Base-by-base conservation (phyloP, 2,888 invertebrate species). In the Pilophorus perplexus region DNA sequence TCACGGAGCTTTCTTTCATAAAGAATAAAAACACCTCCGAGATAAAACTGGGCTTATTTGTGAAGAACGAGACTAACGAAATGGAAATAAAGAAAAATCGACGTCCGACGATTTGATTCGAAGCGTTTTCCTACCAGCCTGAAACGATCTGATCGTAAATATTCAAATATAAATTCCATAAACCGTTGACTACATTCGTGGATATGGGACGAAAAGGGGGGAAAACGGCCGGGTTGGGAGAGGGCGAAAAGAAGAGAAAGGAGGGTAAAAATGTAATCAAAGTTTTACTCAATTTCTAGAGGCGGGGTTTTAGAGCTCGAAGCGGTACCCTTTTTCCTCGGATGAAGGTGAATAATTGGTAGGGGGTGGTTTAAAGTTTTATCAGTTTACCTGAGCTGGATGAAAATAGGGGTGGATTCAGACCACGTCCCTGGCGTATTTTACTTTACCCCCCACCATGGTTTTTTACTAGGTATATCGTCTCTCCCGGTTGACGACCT, bases 281-380 rank as follows among this genome's bases (percentile, higher is more conserved):
- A 48, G 33, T 64, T 62, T 64, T 64, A 64, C 57, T 22, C 40
- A 57, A 57, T 40, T 57, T 40, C 55, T 37, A 23, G 42, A 42
- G 38, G 38, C 37, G 57, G 18, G 40, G 10, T 57, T 57, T 57
- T 57, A 38, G 57, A 57, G 38, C 37, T 18, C 18, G 1, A 12
- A n/a, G 57, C 57, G 38, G 10, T 23, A 2, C 57, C 12, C n/a
- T n/a, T 55, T 55, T 38, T 37, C 10, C 57, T 40, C n/a, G 40
- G 23, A 64, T 46, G 50, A 64, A 48, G 62, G 46, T 64, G 62
- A 64, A 64, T 64, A 64, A 64, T 64, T 64, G 62, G 62, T 37
- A 8, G 62, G 33, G 62, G 44, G 62, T 14, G 62, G 48, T 48
- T 64, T 48, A 64, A 64, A 64, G 37, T 64, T 64, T 64, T 37